Evolutionary conservation across 2,888 invertebrate species (phyloP).

Genomic region (Syrista parreyssii): DNA sequence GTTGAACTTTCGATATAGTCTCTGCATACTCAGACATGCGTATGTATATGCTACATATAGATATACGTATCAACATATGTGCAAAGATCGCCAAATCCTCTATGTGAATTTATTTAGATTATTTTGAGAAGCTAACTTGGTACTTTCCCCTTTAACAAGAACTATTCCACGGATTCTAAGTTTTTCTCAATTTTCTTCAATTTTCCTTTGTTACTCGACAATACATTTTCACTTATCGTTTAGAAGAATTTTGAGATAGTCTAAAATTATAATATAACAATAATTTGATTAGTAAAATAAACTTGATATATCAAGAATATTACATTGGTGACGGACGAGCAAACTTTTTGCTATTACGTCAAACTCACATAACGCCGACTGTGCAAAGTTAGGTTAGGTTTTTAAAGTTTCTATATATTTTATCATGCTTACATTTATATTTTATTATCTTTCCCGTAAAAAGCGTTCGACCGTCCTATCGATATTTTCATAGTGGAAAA

Average conservation of each 20-base stretch:
- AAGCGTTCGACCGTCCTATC: background rate
- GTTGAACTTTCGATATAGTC: background rate
- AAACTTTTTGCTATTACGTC: background rate
- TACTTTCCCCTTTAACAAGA: no score
- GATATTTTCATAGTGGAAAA: background rate
- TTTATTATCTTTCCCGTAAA: background rate
- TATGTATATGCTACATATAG: background rate
- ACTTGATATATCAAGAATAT: background rate
- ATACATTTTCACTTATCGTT: background rate
- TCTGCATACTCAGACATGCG: background rate
- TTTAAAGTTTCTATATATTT: background rate
- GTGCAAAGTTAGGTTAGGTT: background rate
- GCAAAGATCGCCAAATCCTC: background rate
- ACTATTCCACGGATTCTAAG: background rate
- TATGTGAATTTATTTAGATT: no score
- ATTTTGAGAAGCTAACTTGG: no score
- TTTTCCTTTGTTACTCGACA: background rate
- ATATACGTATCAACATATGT: no score
- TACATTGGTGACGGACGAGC: background rate
- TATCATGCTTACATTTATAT: background rate
- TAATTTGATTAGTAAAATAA: no score
- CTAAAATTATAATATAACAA: no score
- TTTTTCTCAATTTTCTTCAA: background rate
- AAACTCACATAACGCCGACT: background rate
- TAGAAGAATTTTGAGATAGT: background rate